Evolutionary conservation across 2,797 vertebrate species (phyloP).

Genomic region (Tangara arthus): DNA sequence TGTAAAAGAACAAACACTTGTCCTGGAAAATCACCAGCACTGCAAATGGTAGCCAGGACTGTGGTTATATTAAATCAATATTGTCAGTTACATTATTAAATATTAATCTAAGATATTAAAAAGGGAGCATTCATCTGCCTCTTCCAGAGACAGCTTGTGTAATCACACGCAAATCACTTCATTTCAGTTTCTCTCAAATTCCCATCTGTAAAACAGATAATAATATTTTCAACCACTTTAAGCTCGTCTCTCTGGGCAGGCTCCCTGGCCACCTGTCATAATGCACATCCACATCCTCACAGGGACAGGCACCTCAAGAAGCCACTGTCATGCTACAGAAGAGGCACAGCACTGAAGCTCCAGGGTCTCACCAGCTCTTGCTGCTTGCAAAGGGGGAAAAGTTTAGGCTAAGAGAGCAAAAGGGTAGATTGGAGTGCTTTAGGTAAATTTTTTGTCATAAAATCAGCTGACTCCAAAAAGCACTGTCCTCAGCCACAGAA

Average conservation of each 20-base stretch:
- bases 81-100: slow-evolving; percentile 1
- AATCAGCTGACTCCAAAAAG: background rate
- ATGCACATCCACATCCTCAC: background rate
- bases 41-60: background rate
- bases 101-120: slow-evolving; percentile 1
- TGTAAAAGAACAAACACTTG: background rate
- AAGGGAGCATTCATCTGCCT: background rate
- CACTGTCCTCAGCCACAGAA: background rate
- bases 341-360: background rate
- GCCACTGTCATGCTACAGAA: background rate
- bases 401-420: background rate
- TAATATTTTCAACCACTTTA: background rate
- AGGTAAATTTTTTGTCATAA: background rate
- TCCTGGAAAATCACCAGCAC: background rate
- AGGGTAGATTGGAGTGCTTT: background rate
- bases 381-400: background rate
- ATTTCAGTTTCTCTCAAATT: background rate
- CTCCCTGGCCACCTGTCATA: background rate
- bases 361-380: background rate
- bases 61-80: slow-evolving; percentile 8
- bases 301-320: background rate
- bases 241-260: background rate
- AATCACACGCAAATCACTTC: background rate
- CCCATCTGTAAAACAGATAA: background rate
- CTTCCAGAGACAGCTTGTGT: background rate